phyloP scores from a whole-genome alignment of 2,888 invertebrate species.

The Adineta ricciae region DNA sequence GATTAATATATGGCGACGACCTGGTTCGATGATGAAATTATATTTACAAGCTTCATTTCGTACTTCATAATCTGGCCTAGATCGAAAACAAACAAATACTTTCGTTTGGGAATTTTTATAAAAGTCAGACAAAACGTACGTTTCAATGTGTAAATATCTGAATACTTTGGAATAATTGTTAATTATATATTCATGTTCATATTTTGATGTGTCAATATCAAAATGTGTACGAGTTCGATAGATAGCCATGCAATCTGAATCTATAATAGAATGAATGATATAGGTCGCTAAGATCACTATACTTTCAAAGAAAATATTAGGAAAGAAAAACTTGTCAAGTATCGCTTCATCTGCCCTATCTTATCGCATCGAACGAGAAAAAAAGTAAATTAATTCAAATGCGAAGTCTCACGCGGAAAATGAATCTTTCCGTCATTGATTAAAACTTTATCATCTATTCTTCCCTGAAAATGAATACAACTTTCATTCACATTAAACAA shows the following conservation, averaged over 20 bases:
- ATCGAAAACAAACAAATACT: not conserved
- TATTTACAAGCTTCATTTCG: conserved; percentile 13
- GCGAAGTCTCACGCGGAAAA: no score
- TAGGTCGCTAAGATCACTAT: no score
- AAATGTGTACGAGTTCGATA: conserved; percentile 12
- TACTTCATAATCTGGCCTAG: not conserved
- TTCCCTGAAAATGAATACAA: no score
- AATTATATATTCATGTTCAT: conserved; percentile 20
- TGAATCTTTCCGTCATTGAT: no score
- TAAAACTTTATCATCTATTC: no score
- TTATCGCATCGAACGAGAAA: no score
- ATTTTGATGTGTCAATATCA: conserved; percentile 11
- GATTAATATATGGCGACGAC: not conserved
- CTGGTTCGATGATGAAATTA: conserved; percentile 16
- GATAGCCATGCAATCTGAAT: not conserved
- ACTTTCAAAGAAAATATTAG: no score
- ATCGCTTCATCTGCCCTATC: no score
- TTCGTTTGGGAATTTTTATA: not conserved
- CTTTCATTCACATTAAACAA: no score
- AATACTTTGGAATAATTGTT: conserved; percentile 11
- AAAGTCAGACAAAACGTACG: not conserved
- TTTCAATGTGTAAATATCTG: conserved; percentile 16
- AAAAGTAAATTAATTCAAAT: no score
- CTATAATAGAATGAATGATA: not conserved
- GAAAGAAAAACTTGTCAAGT: no score